phyloP scores from a whole-genome alignment of 2,113 vertebrate genomes.

The Chaetodon auriga region DNA sequence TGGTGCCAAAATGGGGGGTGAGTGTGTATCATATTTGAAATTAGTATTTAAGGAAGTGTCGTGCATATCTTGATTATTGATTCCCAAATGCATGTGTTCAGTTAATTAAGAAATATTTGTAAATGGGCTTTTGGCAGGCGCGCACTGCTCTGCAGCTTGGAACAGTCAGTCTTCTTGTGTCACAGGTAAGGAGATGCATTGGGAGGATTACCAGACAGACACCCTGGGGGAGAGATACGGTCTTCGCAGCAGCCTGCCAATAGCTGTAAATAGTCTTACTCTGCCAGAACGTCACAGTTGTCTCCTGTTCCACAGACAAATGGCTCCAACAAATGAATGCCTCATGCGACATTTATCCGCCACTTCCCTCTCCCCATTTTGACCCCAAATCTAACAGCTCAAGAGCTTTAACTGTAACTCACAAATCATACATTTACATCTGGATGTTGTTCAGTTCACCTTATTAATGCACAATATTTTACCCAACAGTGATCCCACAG shows the following conservation, averaged over 20 bases:
- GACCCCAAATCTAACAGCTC: slow-evolving; percentile 15
- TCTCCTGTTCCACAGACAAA: slow-evolving; percentile 74
- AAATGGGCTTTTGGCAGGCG: slow-evolving; percentile 61
- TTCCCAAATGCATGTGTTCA: slow-evolving; percentile 34
- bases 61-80: slow-evolving; percentile 32
- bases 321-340: slow-evolving; percentile 60
- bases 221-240: slow-evolving; percentile 44
- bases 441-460: neutral
- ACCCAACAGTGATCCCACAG: neutral
- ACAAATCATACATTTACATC: slow-evolving; percentile 12
- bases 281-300: slow-evolving; percentile 75
- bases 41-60: slow-evolving; percentile 46
- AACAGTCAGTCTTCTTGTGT: slow-evolving; percentile 61
- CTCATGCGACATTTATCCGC: slow-evolving; percentile 55
- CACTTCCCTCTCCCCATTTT: slow-evolving; percentile 13
- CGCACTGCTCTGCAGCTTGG: slow-evolving; percentile 19
- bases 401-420: neutral
- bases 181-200: slow-evolving; percentile 74
- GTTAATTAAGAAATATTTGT: slow-evolving; percentile 59
- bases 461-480: neutral
- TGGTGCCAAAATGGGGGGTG: neutral
- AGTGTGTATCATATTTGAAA: slow-evolving; percentile 13
- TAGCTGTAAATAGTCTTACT: slow-evolving; percentile 73
- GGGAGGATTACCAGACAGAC: slow-evolving; percentile 69
- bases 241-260: slow-evolving; percentile 67